phyloP scores from a whole-genome alignment of 1,140 invertebrate genomes.

The Sycobia sp. region DNA sequence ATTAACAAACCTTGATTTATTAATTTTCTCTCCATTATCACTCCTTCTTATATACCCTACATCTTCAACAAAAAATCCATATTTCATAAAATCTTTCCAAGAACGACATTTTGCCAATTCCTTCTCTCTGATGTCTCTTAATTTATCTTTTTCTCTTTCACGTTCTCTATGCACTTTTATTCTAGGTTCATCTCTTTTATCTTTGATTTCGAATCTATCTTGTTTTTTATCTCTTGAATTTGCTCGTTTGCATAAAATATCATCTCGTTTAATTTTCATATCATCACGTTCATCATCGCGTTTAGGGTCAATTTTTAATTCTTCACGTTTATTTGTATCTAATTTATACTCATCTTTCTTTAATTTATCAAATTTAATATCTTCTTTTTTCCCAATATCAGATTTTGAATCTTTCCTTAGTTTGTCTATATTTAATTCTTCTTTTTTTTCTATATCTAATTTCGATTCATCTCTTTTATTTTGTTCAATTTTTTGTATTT shows the following conservation, averaged over 20 bases:
- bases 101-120: conserved; percentile 41
- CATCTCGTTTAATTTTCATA: conserved; percentile 22
- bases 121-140: conserved; percentile 46
- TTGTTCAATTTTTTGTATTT: conserved; percentile 15
- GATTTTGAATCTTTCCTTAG: conserved; percentile 23
- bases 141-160: conserved; percentile 39
- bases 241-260: conserved; percentile 10
- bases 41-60: conserved; percentile 41
- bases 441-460: conserved; percentile 19
- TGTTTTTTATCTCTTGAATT: conserved; percentile 31
- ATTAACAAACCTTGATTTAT: conserved; percentile 43
- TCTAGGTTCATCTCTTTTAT: conserved; percentile 36
- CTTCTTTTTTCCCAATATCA: conserved; percentile 24
- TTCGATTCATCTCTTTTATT: conserved; percentile 13
- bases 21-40: conserved; percentile 40
- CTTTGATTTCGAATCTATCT: conserved; percentile 29
- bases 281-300: conserved; percentile 34
- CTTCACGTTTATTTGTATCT: conserved; percentile 14
- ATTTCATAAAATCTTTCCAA: conserved; percentile 51
- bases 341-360: conserved; percentile 18
- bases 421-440: conserved; percentile 22
- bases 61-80: conserved; percentile 46
- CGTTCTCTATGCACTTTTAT: conserved; percentile 38
- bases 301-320: conserved; percentile 26
- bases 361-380: conserved; percentile 23